Evolutionary conservation across 1,140 invertebrate genomes (phyloP), one percentile per base, ranked within the genome.

Genomic region (Dryas iulia): DNA sequence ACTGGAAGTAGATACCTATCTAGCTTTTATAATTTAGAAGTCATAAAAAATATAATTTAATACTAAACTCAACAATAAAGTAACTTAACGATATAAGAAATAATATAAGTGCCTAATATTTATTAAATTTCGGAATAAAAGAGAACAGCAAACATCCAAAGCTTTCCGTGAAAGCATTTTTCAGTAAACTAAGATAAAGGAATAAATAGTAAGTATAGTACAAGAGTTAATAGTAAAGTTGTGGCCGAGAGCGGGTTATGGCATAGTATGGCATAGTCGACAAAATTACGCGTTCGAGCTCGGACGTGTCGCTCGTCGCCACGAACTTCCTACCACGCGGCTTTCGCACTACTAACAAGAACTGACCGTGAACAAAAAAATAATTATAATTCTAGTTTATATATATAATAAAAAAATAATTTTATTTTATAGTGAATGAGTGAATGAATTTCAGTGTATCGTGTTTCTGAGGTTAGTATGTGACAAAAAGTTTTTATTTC

Each of bases 391-490:
- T 35, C 12, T 35, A 35, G 7, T n/a, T n/a, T n/a, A n/a, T n/a
- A n/a, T n/a, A n/a, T 47, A 47, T 47, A 18, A 47, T 47, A 47
- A 21, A 2, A 47, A 10, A 47, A 47, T 8, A 18, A 47, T 8
- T 47, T 47, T 18, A 47, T 47, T 47, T 0, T 0, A 8, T 63
- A 35, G 73, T 75, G 73, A 69, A 72, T 72, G 70, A 75, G 83
- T 87, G 85, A 77, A 83, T 84, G 79, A 80, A 78, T 82, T 79
- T 82, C 74, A 78, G 81, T 82, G 78, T 73, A 75, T 71, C 66
- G 72, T 75, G 63, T 71, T 76, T 74, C 69, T 78, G 78, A 87
- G 84, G 84, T 87, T 71, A 87, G 84, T 85, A 81, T 83, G 57
- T 60, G 30, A 60, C 28, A 60, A 67, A 60, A 39, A 53, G 52